Percentiles rank a stretch among this genome's conserved stretches.
Conservation (phyloP, 2,113 vertebrate genomes). For the Candoia aspera region DNA sequence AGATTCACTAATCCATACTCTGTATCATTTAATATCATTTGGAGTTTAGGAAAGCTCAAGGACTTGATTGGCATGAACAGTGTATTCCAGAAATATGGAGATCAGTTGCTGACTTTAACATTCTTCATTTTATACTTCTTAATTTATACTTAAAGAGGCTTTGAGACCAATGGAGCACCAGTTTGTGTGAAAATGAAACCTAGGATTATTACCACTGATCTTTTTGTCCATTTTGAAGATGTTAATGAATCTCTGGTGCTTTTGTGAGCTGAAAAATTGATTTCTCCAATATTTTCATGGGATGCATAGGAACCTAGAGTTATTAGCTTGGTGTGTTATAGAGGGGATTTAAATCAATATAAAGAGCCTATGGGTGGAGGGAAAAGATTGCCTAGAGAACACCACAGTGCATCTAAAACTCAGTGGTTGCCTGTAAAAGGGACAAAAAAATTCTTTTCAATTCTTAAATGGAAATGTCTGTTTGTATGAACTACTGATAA, state of each 20-base stretch:
- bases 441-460: neutral
- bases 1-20: neutral
- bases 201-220: neutral
- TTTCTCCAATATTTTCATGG: constrained; percentile 1
- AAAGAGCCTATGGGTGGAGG: neutral
- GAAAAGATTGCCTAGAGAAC: neutral
- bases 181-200: neutral
- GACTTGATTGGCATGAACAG: neutral
- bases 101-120: neutral
- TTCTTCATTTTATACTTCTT: neutral
- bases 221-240: neutral
- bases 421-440: neutral
- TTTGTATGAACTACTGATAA: constrained; percentile 39
- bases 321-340: neutral
- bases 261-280: constrained; percentile 16
- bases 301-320: neutral
- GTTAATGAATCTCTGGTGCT: neutral
- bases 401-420: neutral
- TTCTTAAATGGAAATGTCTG: constrained; percentile 27
- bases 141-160: neutral
- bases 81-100: neutral
- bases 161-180: neutral
- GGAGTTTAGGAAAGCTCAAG: neutral
- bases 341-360: neutral
- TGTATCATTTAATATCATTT: neutral